Conservation (phyloP, 1,140 invertebrate genomes). For the Cydia amplana region DNA sequence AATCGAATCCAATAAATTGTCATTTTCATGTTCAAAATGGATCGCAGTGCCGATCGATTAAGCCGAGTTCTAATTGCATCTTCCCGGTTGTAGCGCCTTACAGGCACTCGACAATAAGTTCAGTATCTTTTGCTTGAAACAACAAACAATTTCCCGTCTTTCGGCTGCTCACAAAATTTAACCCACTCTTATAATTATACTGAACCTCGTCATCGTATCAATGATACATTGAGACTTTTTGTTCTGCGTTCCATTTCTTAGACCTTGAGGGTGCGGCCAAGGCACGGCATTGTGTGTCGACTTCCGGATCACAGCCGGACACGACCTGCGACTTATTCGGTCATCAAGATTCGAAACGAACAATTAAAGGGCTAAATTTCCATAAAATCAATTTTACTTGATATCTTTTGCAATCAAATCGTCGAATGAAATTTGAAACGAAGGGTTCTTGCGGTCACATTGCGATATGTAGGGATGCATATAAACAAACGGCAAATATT, state of each 20-base stretch:
- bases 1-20: too few species aligned
- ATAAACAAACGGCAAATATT: slow-evolving; percentile 3
- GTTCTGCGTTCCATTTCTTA: slow-evolving; percentile 32
- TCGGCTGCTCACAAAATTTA: neutral
- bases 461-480: neutral
- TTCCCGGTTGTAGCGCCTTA: too few species aligned
- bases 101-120: too few species aligned
- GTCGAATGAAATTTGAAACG: neutral
- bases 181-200: neutral
- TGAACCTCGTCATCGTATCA: slow-evolving; percentile 16
- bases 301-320: slow-evolving; percentile 19
- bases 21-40: too few species aligned
- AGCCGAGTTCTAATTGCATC: too few species aligned
- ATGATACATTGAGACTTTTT: slow-evolving; percentile 14
- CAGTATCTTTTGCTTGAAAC: neutral
- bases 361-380: neutral
- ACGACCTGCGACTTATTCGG: slow-evolving; percentile 14
- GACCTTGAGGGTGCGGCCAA: slow-evolving; percentile 32
- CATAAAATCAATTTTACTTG: neutral
- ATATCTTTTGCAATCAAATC: neutral
- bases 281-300: slow-evolving; percentile 19
- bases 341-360: neutral
- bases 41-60: too few species aligned
- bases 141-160: neutral
- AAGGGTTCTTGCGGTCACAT: neutral